Base-by-base conservation (phyloP, 2,888 invertebrate genomes). In the Scaeva pyrastri region DNA sequence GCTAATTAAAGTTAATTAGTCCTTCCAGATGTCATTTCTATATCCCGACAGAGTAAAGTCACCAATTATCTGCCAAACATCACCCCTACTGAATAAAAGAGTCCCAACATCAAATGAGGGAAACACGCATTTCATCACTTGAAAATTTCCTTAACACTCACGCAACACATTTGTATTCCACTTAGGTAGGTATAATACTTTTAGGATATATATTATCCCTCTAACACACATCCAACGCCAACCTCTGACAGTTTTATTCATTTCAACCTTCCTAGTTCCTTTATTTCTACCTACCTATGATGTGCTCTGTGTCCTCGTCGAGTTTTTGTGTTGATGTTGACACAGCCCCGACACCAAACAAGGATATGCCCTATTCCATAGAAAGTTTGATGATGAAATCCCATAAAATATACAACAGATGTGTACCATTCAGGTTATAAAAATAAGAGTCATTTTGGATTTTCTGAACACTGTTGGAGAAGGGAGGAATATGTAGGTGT, bases 331-430 rank as follows among this genome's bases (percentile, higher is more conserved):
- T 86, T 86, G 86, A 86, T 86, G 86, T 86, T 86, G 86, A 86
- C 82, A 86, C 82, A 82, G 50, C 86, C 82, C 77, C 86, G 86
- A 86, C 82, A 86, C 86, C 86, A 86, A 82, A 86, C 77, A 82
- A 86, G 82, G 77, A 86, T 82, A 82, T 81, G 77, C 82, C 82
- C 82, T 86, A 82, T 60, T 39, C 60, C 16, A 41, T 86, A 71
- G 81, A 86, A 81, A 82, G 80, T 74, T 77, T 77, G 81, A 81
- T 86, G 85, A 86, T 86, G 85, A 82, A 82, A 86, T 75, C 77
- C 86, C 86, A 86, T 86, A 82, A 86, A 86, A 82, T 86, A 86
- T 86, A 86, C 86, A 86, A 86, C 86, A 86, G 86, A 86, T 86
- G 86, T 82, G 82, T 82, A 77, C 85, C 85, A 86, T 81, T 82